These are phyloP conservation scores for Hycleus phaleratus DNA, from an alignment of 1,140 invertebrate species.

Conservation along the genomic window DNA sequence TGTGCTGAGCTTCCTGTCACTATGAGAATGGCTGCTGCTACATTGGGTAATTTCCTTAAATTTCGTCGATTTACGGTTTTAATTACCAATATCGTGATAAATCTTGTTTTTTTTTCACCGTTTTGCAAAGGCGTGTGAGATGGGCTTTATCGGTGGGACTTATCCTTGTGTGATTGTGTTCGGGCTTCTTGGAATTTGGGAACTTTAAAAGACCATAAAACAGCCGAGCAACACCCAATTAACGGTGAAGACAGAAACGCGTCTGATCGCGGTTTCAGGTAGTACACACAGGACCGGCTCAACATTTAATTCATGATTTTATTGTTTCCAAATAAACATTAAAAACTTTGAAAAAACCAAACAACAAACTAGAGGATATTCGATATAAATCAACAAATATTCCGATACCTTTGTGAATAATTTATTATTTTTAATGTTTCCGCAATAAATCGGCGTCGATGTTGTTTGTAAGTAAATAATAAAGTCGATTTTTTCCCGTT, in stretches of 20 bases:
- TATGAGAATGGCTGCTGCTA: conserved; percentile 62
- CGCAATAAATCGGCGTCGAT: too few species aligned
- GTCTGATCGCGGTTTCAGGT: conserved; percentile 7
- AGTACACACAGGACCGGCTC: conserved; percentile 7
- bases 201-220: conserved; percentile 19
- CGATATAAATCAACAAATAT: too few species aligned
- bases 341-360: too few species aligned
- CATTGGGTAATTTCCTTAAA: conserved; percentile 50
- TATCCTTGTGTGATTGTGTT: background rate
- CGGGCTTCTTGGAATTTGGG: conserved; percentile 12
- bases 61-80: too few species aligned
- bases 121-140: too few species aligned
- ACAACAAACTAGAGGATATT: too few species aligned
- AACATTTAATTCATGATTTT: too few species aligned
- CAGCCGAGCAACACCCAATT: conserved; percentile 20
- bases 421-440: too few species aligned
- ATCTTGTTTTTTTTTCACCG: background rate
- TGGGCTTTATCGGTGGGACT: background rate
- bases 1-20: conserved; percentile 55
- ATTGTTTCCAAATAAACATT: too few species aligned
- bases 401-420: background rate
- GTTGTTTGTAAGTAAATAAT: too few species aligned
- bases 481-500: too few species aligned
- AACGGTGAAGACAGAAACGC: conserved; percentile 9
- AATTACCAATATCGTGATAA: too few species aligned